Base-by-base conservation (phyloP, 2,888 invertebrate genomes). In the Sinopyrophorus schimmeli region DNA sequence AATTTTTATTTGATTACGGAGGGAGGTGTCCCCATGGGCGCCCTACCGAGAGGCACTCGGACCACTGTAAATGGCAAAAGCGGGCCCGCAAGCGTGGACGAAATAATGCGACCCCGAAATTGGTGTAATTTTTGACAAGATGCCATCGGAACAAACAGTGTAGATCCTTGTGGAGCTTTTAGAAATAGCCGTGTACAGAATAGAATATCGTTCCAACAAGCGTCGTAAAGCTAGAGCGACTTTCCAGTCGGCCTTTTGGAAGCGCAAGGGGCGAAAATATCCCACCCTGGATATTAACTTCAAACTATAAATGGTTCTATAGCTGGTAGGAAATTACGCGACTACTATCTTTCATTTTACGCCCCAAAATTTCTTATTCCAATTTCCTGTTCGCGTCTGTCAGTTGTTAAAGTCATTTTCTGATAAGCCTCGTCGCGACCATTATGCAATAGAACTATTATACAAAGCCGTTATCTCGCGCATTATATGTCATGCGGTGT, bases 321-420 rank as follows among this genome's bases (percentile, higher is more conserved):
- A 60, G 67, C 69, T 69, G 68, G 68, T 80, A 82, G 82, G 82
- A 82, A 82, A 82, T 82, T 82, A 82, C 82, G 77, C 81, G 79
- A 80, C 81, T 80, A 81, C 82, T 83, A 83, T 83, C 82, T 82
- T 82, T 82, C 82, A 82, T 82, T 82, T 82, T 82, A 82, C 82
- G 82, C 82, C 82, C 82, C 79, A 81, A 82, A 83, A 82, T 83
- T 83, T 83, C 83, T 83, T 83, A 83, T 83, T 82, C 82, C 83
- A 83, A 83, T 83, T 82, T 83, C 83, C 73, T 69, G 71, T 73
- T 73, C 72, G 73, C 73, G 73, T 73, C 73, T 73, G 73, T 73
- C 73, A 73, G 82, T 81, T 80, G 80, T 81, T 81, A 82, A 81
- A 82, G 79, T 82, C 81, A 82, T 82, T 82, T 82, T 82, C 81